Percentiles rank a stretch among this genome's conserved stretches.
These are phyloP conservation scores for Emydura subglobosa DNA, from an alignment of 2,113 vertebrate species.

Conservation along the genomic window DNA sequence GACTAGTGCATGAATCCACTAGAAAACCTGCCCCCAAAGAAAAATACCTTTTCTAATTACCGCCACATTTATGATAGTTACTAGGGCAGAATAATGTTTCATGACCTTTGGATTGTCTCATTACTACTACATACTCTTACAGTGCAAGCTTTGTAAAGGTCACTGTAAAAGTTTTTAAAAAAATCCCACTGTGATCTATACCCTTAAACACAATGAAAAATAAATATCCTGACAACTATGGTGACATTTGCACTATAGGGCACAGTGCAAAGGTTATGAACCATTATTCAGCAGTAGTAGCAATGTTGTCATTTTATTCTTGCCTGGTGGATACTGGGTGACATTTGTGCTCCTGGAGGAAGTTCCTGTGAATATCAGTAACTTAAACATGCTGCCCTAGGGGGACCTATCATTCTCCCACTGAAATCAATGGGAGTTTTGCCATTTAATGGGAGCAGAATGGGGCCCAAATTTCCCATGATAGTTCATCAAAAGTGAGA, in stretches of 20 bases:
- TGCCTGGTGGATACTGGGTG: slow-evolving; percentile 47
- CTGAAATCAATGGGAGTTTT: slow-evolving; percentile 17
- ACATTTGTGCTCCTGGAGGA: slow-evolving; percentile 55
- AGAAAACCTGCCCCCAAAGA: slow-evolving; percentile 41
- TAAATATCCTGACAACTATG: slow-evolving; percentile 48
- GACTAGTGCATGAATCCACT: not conserved
- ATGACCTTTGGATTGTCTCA: slow-evolving; percentile 70
- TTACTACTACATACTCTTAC: slow-evolving; percentile 32
- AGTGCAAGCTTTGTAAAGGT: slow-evolving; percentile 58
- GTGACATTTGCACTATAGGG: slow-evolving; percentile 74
- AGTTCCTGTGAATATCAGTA: slow-evolving; percentile 67
- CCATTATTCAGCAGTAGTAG: slow-evolving; percentile 66
- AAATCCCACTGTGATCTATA: slow-evolving; percentile 53
- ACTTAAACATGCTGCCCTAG: slow-evolving; percentile 32
- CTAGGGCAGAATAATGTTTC: slow-evolving; percentile 75
- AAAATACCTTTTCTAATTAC: slow-evolving; percentile 32
- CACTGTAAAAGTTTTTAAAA: slow-evolving; percentile 58
- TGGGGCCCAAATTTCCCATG: not conserved
- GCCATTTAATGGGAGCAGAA: not conserved
- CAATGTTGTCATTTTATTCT: slow-evolving; percentile 55
- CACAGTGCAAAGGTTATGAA: slow-evolving; percentile 59
- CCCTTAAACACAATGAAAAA: slow-evolving; percentile 47
- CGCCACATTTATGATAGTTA: slow-evolving; percentile 61
- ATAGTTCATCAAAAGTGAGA: not conserved
- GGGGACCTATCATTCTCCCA: not conserved